Evolutionary conservation across 2,113 vertebrate genomes (phyloP).

Genomic region (Circaetus cinerascens): DNA sequence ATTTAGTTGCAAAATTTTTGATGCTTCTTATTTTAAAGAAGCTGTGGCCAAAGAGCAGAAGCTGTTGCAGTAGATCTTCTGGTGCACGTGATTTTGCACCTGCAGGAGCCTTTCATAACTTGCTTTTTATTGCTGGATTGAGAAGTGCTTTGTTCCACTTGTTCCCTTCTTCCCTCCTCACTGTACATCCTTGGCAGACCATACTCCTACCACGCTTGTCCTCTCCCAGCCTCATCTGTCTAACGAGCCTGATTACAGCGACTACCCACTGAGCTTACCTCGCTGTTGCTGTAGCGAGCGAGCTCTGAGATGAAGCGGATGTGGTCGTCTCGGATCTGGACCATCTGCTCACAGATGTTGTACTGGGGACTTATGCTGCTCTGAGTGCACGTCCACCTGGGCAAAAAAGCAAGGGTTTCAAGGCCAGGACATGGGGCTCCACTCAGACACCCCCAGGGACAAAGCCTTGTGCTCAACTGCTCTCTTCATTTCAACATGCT

Average conservation of each 20-base stretch:
- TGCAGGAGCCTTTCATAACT: background rate
- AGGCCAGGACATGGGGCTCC: background rate
- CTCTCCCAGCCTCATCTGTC: background rate
- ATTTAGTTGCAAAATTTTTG: background rate
- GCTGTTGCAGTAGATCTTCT: background rate
- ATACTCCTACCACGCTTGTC: background rate
- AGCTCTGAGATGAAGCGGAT: conserved; percentile 99
- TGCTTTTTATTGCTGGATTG: background rate
- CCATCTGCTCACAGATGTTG: conserved; percentile 99
- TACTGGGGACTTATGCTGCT: conserved; percentile 99
- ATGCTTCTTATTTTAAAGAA: background rate
- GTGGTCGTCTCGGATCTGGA: conserved; percentile 97
- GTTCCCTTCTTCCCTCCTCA: background rate
- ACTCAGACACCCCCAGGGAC: background rate
- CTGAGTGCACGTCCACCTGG: conserved; percentile 98
- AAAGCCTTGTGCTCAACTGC: background rate
- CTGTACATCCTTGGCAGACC: background rate
- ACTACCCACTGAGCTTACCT: conserved; percentile 66
- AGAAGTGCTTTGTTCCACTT: background rate
- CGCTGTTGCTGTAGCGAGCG: conserved; percentile 98
- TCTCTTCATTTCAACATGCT: background rate
- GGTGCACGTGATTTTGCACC: background rate
- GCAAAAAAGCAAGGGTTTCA: conserved; percentile 44
- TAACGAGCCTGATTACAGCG: rapidly evolving
- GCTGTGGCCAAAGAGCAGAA: background rate